Conservation (phyloP, 2,888 invertebrate species). For the Scaptomyza tumidula region DNA sequence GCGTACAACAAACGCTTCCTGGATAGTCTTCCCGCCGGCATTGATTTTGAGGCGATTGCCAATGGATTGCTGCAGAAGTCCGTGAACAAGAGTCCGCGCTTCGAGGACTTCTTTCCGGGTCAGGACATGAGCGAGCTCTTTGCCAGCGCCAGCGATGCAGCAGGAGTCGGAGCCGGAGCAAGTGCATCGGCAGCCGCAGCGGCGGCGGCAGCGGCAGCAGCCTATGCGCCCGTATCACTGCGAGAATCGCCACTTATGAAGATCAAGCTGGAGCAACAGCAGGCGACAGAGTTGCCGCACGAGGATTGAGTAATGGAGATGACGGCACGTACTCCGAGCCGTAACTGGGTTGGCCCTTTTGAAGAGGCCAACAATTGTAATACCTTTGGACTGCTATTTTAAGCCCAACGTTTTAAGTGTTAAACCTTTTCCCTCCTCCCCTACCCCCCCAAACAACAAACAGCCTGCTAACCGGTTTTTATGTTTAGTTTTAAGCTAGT, state of each 20-base stretch:
- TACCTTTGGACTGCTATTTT: constrained; percentile 82
- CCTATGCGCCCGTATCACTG: constrained; percentile 65
- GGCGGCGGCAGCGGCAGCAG: constrained; percentile 65
- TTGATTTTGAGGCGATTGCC: constrained; percentile 83
- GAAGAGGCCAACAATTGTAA: constrained; percentile 53
- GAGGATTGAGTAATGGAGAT: constrained; percentile 78
- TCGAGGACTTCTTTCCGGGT: constrained; percentile 82
- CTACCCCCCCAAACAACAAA: too few relatives aligned
- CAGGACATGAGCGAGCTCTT: constrained; percentile 83
- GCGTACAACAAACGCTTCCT: constrained; percentile 83
- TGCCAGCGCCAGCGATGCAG: constrained; percentile 65
- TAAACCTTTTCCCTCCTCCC: constrained; percentile 39
- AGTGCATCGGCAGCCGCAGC: constrained; percentile 69
- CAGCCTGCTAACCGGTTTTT: constrained; percentile 65
- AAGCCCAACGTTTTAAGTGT: constrained; percentile 80
- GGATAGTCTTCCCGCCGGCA: constrained; percentile 83
- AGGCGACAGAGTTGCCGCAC: constrained; percentile 81
- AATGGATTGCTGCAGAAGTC: constrained; percentile 83
- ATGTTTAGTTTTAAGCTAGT: constrained; percentile 56
- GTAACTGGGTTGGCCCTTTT: constrained; percentile 46
- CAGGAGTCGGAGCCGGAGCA: constrained; percentile 55
- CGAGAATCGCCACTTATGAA: constrained; percentile 82
- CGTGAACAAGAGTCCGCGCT: constrained; percentile 83
- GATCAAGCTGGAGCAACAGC: constrained; percentile 83
- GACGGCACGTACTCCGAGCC: constrained; percentile 4